phyloP scores from a whole-genome alignment of 2,113 vertebrate genomes.

The Prolemur simus region DNA sequence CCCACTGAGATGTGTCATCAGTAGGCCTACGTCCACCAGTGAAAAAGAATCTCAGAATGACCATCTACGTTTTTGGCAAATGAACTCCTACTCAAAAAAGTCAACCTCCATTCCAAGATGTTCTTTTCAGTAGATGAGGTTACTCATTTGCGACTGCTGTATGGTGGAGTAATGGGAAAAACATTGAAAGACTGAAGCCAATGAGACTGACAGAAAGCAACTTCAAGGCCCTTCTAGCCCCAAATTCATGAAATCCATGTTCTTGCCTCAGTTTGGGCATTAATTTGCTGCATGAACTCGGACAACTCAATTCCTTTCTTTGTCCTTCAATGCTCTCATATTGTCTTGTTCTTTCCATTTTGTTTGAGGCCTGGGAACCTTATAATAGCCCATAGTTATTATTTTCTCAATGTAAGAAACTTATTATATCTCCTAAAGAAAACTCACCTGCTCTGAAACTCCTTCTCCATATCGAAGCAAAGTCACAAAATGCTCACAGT shows the following conservation, averaged over 20 bases:
- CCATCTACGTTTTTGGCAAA: neutral
- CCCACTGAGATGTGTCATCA: neutral
- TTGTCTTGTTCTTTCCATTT: neutral
- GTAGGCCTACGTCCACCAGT: neutral
- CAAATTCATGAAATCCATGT: neutral
- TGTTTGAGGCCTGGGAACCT: neutral
- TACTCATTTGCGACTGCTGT: neutral
- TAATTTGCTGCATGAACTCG: neutral
- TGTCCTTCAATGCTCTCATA: neutral
- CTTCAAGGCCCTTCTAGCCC: neutral
- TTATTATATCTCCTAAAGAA: accelerated
- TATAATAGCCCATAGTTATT: neutral
- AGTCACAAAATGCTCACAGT: constrained; percentile 98
- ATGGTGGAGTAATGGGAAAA: neutral
- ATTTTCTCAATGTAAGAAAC: neutral
- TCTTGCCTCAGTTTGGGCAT: neutral
- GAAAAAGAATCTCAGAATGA: neutral
- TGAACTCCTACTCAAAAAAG: neutral
- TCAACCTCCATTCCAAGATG: neutral
- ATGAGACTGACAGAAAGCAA: neutral
- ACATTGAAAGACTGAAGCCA: neutral
- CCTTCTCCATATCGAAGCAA: constrained; percentile 91
- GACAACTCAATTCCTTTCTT: neutral
- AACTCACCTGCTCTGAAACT: constrained; percentile 91
- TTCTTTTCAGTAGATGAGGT: neutral